Evolutionary conservation across 2,797 vertebrate species (phyloP).

Genomic region (Botia almorhae): DNA sequence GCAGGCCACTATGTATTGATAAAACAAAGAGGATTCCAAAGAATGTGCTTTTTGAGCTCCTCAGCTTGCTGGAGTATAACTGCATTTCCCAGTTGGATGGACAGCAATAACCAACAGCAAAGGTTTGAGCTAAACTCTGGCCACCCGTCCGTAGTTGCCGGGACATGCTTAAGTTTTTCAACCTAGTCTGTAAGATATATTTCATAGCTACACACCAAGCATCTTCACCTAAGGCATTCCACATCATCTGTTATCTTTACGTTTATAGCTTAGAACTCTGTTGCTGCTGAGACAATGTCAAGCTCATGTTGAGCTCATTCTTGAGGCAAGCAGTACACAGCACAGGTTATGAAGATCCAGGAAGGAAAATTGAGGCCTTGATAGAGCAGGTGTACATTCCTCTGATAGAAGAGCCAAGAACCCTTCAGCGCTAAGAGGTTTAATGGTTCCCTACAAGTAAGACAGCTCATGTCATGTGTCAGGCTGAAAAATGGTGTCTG

Average conservation of each 20-base stretch:
- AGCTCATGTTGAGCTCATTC: slow-evolving; percentile 44
- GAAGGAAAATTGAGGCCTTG: slow-evolving; percentile 45
- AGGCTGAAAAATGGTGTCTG: slow-evolving; percentile 58
- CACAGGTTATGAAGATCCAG: slow-evolving; percentile 49
- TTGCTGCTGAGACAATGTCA: slow-evolving; percentile 41
- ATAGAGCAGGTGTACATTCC: slow-evolving; percentile 74
- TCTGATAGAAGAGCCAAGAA: slow-evolving; percentile 62
- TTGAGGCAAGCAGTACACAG: slow-evolving; percentile 50
- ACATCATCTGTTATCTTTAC: slow-evolving; percentile 25
- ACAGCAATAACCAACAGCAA: slow-evolving; percentile 75
- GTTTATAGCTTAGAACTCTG: slow-evolving; percentile 20
- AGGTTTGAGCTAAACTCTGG: slow-evolving; percentile 52
- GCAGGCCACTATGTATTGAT: slow-evolving; percentile 79
- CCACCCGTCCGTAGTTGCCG: slow-evolving; percentile 1
- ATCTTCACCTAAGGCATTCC: slow-evolving; percentile 39
- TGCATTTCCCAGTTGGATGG: slow-evolving; percentile 66
- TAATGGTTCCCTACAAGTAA: slow-evolving; percentile 64
- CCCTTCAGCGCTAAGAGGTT: slow-evolving; percentile 68
- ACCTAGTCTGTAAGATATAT: slow-evolving; percentile 18
- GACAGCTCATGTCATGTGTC: slow-evolving; percentile 63
- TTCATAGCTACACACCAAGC: slow-evolving; percentile 24
- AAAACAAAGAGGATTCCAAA: slow-evolving; percentile 89
- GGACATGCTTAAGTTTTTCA: slow-evolving; percentile 2
- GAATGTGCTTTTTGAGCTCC: slow-evolving; percentile 84
- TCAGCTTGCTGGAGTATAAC: slow-evolving; percentile 66